These are phyloP conservation scores for Lochmaea crataegi DNA, from an alignment of 2,888 invertebrate genomes.

Conservation along the genomic window DNA sequence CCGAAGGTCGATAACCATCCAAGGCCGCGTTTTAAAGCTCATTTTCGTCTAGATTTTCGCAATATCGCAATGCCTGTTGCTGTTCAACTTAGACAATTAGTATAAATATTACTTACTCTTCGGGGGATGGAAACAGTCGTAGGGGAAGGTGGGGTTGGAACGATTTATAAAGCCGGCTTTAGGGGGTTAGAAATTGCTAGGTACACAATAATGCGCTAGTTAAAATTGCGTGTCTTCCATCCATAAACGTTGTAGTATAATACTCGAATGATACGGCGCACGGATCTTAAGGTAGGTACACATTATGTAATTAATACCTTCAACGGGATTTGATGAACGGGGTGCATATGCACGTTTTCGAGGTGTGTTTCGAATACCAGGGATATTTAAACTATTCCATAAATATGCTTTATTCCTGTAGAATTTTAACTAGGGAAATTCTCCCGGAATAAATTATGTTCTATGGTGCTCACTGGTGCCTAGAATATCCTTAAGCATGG, in stretches of 20 bases:
- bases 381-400: neutral
- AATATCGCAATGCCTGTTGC: constrained; percentile 24
- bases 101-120: constrained; percentile 31
- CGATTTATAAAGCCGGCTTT: constrained; percentile 28
- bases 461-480: too few species aligned
- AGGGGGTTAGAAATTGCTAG: constrained; percentile 25
- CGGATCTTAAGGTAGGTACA: constrained; percentile 39
- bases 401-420: too few species aligned
- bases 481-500: too few species aligned
- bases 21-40: neutral
- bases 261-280: constrained; percentile 32
- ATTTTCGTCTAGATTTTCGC: constrained; percentile 8
- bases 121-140: constrained; percentile 11
- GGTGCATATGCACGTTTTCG: neutral
- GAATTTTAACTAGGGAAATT: too few species aligned
- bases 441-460: too few species aligned
- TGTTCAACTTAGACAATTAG: constrained; percentile 15
- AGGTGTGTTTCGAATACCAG: neutral
- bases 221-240: constrained; percentile 36
- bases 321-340: constrained; percentile 41
- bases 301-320: constrained; percentile 45
- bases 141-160: neutral
- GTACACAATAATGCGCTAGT: constrained; percentile 30
- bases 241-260: constrained; percentile 21
- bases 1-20: constrained; percentile 3